Base-by-base conservation (phyloP, 2,113 vertebrate species). In the Sorex araneus region DNA sequence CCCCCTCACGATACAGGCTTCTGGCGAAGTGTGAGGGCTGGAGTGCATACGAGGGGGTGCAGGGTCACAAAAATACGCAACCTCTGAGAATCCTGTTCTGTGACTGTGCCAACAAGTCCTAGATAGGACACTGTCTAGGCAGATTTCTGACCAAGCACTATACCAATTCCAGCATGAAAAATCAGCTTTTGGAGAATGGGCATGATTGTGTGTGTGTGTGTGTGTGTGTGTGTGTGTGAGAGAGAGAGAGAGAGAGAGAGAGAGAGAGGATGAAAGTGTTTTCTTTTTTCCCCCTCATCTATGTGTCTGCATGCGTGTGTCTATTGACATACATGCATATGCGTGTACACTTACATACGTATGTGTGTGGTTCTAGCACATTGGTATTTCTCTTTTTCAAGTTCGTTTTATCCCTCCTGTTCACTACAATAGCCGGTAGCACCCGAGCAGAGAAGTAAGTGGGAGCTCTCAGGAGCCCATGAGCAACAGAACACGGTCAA, bases 321-420 rank as follows among this genome's bases (percentile, higher is more conserved):
- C 13, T 34, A 30, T 50, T 30, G 25, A 8, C 57, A 50, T 32
- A 8, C 43, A 63, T 23, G 12, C 4, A 0, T 13, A 23, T 16
- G 45, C 15, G 6, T 73, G 25, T 57, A 1, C 80, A 78, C 45
- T 36, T 21, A 32, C 54, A 36, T 3, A 32, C 54, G n/a, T 3
- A 0, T 69, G 34, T 57, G 76, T 69, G 81, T 36, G n/a, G 34
- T 0, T 6, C 69, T 34, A 18, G 47, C n/a, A 50, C 25, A 7
- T 32, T 66, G 54, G 6, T 9, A 23, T 34, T 43, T 43, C 84
- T 54, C 54, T 15, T 25, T 1, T 19, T 6, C 30, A 73, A 9
- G 6, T 6, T 32, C 78, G 6, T 18, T 15, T n/a, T 7, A 5
- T 9, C 11, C 57, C 0, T 19, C 2, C 2, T 9, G 43, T 47